A percentile compares a stretch with the other conserved stretches of the same genome.
Evolutionary conservation across 1,140 invertebrate species (phyloP).

Genomic region (Pseudomyrmex concolor): DNA sequence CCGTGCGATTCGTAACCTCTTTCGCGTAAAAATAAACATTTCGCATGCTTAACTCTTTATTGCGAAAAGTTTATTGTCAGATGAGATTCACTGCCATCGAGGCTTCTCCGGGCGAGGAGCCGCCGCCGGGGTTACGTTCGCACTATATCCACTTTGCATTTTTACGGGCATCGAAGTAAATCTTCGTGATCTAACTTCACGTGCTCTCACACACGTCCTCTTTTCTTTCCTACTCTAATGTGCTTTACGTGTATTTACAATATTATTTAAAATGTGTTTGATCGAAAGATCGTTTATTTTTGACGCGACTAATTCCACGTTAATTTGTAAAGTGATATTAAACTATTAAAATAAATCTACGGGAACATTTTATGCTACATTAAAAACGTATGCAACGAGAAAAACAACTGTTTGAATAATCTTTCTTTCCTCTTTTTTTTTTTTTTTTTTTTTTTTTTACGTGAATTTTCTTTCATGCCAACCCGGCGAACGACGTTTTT

Average conservation of each 20-base stretch:
- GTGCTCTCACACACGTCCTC: background rate
- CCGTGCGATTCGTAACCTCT: background rate
- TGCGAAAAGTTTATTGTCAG: slow-evolving; percentile 27
- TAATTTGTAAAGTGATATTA: too few relatives aligned
- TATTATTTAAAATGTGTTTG: background rate
- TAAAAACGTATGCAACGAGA: background rate
- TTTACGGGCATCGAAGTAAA: slow-evolving; percentile 37
- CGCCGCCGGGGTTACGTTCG: background rate
- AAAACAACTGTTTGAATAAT: too few relatives aligned
- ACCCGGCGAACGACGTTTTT: slow-evolving; percentile 10
- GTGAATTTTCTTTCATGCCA: background rate
- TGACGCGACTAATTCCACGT: too few relatives aligned
- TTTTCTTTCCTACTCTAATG: background rate
- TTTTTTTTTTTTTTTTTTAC: too few relatives aligned
- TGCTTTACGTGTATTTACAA: background rate
- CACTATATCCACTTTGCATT: slow-evolving; percentile 37
- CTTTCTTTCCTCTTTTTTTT: too few relatives aligned
- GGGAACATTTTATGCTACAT: background rate
- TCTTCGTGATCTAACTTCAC: slow-evolving; percentile 7
- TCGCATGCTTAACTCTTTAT: slow-evolving; percentile 48
- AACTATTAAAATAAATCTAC: too few relatives aligned
- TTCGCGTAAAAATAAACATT: slow-evolving; percentile 22
- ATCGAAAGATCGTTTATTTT: too few relatives aligned
- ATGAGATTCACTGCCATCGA: slow-evolving; percentile 29
- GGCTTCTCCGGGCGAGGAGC: background rate